Evolutionary conservation across 2,888 invertebrate species (phyloP), one percentile per base, ranked within the genome.

Genomic region (Caenorhabditis wallacei): DNA sequence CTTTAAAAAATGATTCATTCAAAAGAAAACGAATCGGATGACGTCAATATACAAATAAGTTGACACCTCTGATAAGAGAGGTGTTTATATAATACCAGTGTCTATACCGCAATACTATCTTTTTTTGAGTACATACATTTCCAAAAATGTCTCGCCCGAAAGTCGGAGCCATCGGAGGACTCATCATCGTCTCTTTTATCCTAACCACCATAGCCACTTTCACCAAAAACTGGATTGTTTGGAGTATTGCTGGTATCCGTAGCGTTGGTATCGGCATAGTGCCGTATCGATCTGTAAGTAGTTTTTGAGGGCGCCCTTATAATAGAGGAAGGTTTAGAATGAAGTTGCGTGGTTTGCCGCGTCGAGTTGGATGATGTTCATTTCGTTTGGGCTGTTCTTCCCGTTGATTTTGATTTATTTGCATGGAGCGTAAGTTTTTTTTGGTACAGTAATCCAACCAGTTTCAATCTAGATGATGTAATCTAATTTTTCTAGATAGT

Each of bases 71-170:
- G 30, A 30, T 30, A 30, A 30, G 4, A 30, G 30, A 30, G 3
- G 30, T 3, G 30, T 30, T 5, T 8, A 30, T 30, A 30, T 5
- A 30, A 30, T 5, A 30, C 4, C 8, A n/a, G 30, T 5, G 30
- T 30, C 8, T 30, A 30, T 8, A 8, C 30, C 30, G 4, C 8
- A 30, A 5, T 30, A 3, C 30, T 16, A 11, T 13, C 20, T 43
- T 26, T 43, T 46, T 11, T 22, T 4, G 3, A 11, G 20, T 37
- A n/a, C 18, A 37, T 40, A 1, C 8, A 2, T 35, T 20, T 37
- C 37, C 11, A 11, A 63, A 53, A 66, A 74, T 75, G 75, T 64
- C 64, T 20, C 54, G 64, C 20, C 66, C 66, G 40, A 75, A 57
- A 26, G 51, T 75, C 16, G 66, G 51, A 18, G 66, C 64, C 22